Conservation (phyloP, 2,888 invertebrate genomes). For the Achlya flavicornis region DNA sequence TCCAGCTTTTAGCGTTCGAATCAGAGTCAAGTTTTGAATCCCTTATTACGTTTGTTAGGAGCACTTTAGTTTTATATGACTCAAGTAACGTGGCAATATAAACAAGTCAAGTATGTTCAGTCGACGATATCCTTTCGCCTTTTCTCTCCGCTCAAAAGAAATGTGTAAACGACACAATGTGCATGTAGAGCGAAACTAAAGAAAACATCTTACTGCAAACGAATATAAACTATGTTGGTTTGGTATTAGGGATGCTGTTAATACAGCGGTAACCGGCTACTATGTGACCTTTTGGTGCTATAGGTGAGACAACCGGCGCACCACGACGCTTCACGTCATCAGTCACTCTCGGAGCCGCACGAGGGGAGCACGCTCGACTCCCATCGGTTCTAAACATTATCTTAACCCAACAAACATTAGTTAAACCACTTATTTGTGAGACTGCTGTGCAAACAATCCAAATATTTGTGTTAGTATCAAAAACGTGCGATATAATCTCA, state of each 20-base stretch:
- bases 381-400: constrained; percentile 33
- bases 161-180: constrained; percentile 72
- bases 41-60: not conserved
- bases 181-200: constrained; percentile 57
- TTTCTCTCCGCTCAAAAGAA: constrained; percentile 74
- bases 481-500: constrained; percentile 31
- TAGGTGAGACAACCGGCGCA: constrained; percentile 50
- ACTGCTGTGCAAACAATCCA: constrained; percentile 45
- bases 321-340: constrained; percentile 56
- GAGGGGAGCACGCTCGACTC: constrained; percentile 40
- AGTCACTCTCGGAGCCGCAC: constrained; percentile 55
- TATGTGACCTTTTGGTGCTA: constrained; percentile 42
- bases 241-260: constrained; percentile 22
- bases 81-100: constrained; percentile 38
- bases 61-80: constrained; percentile 4
- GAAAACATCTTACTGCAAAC: constrained; percentile 14
- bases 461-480: constrained; percentile 48
- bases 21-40: not conserved
- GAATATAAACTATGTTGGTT: constrained; percentile 24
- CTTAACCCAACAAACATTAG: constrained; percentile 38
- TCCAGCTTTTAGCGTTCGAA: not conserved
- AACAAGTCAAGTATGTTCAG: constrained; percentile 42
- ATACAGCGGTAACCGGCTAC: constrained; percentile 15
- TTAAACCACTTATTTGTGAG: constrained; percentile 50
- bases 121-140: constrained; percentile 73